Evolutionary conservation across 2,797 vertebrate species (phyloP).

Genomic region (Alcedo atthis): DNA sequence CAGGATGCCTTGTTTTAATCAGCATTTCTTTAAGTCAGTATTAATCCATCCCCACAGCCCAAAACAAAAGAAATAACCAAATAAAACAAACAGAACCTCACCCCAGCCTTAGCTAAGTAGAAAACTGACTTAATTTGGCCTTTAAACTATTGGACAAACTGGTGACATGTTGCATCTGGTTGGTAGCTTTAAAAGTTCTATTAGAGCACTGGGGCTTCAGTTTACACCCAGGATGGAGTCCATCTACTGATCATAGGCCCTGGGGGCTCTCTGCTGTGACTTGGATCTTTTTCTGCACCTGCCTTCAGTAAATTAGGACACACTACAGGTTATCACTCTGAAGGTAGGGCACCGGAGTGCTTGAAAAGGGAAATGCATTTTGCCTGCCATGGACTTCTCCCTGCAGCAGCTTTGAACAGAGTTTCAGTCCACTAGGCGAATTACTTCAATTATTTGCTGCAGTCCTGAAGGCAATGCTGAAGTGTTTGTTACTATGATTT

Average conservation of each 20-base stretch:
- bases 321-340: not conserved
- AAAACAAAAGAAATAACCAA: not conserved
- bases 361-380: not conserved
- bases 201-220: too few relatives aligned
- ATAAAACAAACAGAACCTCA: not conserved
- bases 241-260: not conserved
- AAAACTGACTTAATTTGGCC: not conserved
- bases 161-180: not conserved
- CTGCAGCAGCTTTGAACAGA: not conserved
- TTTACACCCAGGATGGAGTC: not conserved
- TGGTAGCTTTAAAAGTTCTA: not conserved
- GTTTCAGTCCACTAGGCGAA: not conserved
- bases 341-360: not conserved
- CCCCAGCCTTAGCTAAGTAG: not conserved
- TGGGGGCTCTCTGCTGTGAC: not conserved
- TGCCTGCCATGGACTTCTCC: not conserved
- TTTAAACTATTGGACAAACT: not conserved
- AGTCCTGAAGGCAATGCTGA: not conserved
- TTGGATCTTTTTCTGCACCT: not conserved
- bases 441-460: not conserved
- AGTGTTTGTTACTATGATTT: not conserved
- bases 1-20: not conserved
- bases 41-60: accelerated
- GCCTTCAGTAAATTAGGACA: not conserved
- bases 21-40: not conserved